Percentiles rank a stretch among this genome's conserved stretches.
Evolutionary conservation across 2,888 invertebrate species (phyloP).

Genomic region (Scaptomyza polygonia): DNA sequence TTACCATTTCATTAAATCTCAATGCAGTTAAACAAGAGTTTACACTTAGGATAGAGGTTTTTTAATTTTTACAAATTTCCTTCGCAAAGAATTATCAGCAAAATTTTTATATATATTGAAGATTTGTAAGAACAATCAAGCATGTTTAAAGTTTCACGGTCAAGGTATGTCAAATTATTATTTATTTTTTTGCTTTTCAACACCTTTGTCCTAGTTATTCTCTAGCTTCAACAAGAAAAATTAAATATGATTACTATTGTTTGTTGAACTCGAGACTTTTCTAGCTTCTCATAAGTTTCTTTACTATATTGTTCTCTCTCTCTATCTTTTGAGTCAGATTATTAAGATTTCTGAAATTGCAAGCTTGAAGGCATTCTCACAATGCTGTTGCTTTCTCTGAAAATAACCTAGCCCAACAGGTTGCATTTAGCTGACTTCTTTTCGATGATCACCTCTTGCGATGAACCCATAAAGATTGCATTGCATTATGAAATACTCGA

Average conservation of each 20-base stretch:
- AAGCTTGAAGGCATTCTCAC: constrained; percentile 54
- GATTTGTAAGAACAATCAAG: neutral
- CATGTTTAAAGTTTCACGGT: neutral
- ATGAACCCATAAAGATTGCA: constrained; percentile 79
- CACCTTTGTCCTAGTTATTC: constrained; percentile 9
- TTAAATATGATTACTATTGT: constrained; percentile 18
- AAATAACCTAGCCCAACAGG: constrained; percentile 58
- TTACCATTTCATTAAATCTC: neutral
- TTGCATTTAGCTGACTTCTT: constrained; percentile 64
- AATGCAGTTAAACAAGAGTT: neutral
- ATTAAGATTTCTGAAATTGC: constrained; percentile 53
- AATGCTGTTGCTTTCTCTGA: constrained; percentile 61
- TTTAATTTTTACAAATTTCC: no score
- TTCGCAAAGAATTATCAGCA: no score
- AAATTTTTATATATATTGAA: neutral
- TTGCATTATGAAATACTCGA: constrained; percentile 74
- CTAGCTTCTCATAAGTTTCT: constrained; percentile 3
- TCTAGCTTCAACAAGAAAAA: neutral
- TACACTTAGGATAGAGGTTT: no score
- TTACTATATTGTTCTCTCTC: neutral
- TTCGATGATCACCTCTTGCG: constrained; percentile 71
- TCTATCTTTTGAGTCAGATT: constrained; percentile 17
- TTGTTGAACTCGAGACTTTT: constrained; percentile 11
- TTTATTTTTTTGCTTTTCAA: neutral
- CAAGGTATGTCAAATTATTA: neutral